Evolutionary conservation across 1,140 invertebrate genomes (phyloP).

Genomic region (Chironomus tepperi): DNA sequence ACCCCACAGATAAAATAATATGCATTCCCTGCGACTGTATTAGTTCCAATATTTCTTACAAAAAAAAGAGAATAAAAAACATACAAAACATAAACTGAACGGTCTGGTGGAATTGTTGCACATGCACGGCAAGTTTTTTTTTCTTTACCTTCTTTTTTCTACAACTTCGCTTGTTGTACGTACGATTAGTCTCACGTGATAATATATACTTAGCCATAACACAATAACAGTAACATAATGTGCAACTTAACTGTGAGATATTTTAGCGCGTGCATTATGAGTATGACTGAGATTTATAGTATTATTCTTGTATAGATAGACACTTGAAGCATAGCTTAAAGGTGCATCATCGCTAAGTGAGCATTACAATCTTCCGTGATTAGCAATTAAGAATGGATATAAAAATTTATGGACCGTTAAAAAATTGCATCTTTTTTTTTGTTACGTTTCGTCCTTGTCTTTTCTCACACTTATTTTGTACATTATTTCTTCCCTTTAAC

Average conservation of each 20-base stretch:
- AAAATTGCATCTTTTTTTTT: background rate
- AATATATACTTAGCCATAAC: background rate
- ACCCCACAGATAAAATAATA: too few relatives aligned
- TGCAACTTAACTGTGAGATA: background rate
- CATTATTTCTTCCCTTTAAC: background rate
- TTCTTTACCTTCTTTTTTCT: too few relatives aligned
- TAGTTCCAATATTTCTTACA: background rate
- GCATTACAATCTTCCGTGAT: background rate
- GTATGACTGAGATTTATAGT: background rate
- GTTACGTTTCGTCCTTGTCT: background rate
- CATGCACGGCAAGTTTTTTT: background rate
- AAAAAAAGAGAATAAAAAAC: background rate
- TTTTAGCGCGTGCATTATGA: slow-evolving; percentile 11
- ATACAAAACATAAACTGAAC: background rate
- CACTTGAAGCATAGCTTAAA: background rate
- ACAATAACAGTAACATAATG: background rate
- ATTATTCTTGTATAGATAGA: background rate
- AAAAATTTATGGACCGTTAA: background rate
- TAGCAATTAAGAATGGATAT: background rate
- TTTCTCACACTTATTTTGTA: background rate
- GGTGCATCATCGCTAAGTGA: background rate
- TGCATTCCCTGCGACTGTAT: background rate
- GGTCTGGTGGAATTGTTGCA: slow-evolving; percentile 5
- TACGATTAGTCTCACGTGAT: slow-evolving; percentile 12
- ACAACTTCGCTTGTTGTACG: too few relatives aligned